These are phyloP conservation scores for Bradypodion ventrale DNA, from an alignment of 2,797 vertebrate species.

Conservation along the genomic window DNA sequence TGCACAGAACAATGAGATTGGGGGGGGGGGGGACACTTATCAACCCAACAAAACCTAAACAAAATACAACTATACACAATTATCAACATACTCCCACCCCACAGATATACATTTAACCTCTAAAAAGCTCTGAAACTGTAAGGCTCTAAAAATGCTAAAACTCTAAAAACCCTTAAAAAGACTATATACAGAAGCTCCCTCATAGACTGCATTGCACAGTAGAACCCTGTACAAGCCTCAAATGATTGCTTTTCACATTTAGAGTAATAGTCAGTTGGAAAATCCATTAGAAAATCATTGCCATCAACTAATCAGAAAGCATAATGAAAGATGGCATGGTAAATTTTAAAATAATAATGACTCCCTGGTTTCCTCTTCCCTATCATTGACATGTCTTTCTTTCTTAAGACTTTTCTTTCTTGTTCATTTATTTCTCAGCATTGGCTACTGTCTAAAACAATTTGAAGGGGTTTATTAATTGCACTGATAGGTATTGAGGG, in stretches of 20 bases:
- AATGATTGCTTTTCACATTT: conserved; percentile 8
- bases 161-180: too few relatives aligned
- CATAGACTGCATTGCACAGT: too few relatives aligned
- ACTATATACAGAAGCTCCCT: too few relatives aligned
- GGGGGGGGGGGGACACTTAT: too few relatives aligned
- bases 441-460: background rate
- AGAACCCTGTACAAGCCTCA: background rate
- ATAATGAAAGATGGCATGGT: background rate
- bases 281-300: background rate
- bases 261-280: background rate
- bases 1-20: too few relatives aligned
- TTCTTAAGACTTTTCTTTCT: background rate
- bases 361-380: background rate
- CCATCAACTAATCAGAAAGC: conserved; percentile 1
- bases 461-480: background rate
- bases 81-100: too few relatives aligned
- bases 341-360: background rate
- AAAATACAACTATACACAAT: too few relatives aligned
- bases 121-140: too few relatives aligned
- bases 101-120: too few relatives aligned
- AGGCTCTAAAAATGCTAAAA: too few relatives aligned
- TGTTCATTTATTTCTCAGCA: background rate
- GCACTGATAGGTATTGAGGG: background rate
- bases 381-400: background rate
- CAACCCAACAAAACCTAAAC: too few relatives aligned